These are phyloP conservation scores for Odontamblyopus lacepedii DNA, from an alignment of 2,797 vertebrate genomes.

Conservation along the genomic window DNA sequence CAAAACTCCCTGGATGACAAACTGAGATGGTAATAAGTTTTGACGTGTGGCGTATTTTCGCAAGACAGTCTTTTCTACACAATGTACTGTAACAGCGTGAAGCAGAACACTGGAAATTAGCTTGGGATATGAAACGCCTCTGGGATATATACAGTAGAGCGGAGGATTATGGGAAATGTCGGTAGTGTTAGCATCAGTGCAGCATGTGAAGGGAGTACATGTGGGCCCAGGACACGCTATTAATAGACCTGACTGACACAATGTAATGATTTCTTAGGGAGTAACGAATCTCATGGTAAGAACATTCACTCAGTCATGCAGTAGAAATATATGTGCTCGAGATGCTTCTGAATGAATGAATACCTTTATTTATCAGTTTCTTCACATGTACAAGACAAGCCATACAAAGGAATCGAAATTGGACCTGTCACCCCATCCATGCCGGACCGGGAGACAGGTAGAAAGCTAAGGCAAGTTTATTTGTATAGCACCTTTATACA, in stretches of 20 bases:
- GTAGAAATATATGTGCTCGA: too few species aligned
- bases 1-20: not conserved
- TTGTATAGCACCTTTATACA: too few species aligned
- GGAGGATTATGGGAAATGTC: constrained; percentile 10
- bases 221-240: not conserved
- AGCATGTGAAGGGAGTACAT: not conserved
- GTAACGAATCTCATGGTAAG: not conserved
- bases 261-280: not conserved
- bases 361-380: too few species aligned
- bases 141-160: not conserved
- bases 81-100: constrained; percentile 11
- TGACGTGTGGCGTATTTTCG: not conserved
- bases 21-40: constrained; percentile 8
- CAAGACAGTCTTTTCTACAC: constrained; percentile 1
- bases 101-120: constrained; percentile 6
- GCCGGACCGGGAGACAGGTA: too few species aligned
- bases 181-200: not conserved
- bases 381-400: too few species aligned
- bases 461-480: too few species aligned
- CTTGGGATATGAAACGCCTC: constrained; percentile 6
- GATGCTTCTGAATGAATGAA: too few species aligned
- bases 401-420: too few species aligned
- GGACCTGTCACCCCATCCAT: too few species aligned
- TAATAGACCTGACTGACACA: not conserved
- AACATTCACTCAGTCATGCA: not conserved